Base-by-base conservation (phyloP, 2,113 vertebrate species). In the Raja brachyura region DNA sequence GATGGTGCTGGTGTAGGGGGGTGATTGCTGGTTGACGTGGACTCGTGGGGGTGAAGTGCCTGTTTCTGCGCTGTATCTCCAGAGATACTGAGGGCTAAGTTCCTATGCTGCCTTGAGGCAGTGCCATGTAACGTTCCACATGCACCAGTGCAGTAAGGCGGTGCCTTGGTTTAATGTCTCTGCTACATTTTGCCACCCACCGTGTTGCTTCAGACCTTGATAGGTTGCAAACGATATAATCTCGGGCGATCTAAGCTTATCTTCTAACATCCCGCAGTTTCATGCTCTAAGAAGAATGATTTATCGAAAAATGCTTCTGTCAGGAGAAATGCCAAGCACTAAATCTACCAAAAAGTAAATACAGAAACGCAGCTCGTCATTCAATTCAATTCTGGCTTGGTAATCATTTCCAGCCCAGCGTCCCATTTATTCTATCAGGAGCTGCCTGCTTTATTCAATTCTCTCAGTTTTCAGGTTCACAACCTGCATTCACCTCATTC, bases 261-360 rank as follows among this genome's bases (percentile, higher is more conserved):
- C 83, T 63, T 63, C 28, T 66, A 88, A 88, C 78, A 81, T 81
- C 7, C 18, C 28, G 5, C 13, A 66, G 13, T 5, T 88, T 88
- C n/a, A 88, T 14, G 54, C 54, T n/a, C 81, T 61, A 86, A 86
- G 61, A 25, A 13, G 56, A 61, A 86, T 14, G 6, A 31, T 33
- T 88, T 18, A 88, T 88, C 83, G 11, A 88, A 88, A 88, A 88
- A 66, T 63, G 83, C 83, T 31, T 88, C n/a, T 7, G 14, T 88
- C 83, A 63, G 59, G 83, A 86, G 81, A 86, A 86, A 61, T n/a
- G 81, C 81, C 56, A 86, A 61, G 25, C 25, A 28, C 59, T 61
- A n/a, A 61, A 86, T 59, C 81, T 86, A 61, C 81, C 25, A 11
- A 56, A 86, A 86, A 86, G 56, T 86, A 61, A 86, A n/a, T 59